These are phyloP conservation scores for Halocaridina rubra DNA, from an alignment of 2,888 invertebrate species.

Conservation along the genomic window DNA sequence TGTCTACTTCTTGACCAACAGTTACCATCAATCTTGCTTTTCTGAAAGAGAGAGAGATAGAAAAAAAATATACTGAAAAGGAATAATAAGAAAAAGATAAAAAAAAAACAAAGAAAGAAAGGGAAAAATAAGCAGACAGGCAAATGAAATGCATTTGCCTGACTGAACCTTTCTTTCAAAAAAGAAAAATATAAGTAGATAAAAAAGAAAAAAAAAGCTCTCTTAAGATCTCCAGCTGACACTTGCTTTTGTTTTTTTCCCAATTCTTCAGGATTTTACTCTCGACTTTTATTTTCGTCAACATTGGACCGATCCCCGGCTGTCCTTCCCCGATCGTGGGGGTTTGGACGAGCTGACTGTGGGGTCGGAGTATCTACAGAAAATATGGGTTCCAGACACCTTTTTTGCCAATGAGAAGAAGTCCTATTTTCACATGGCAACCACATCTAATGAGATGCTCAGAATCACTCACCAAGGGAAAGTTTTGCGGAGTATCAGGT, in stretches of 20 bases:
- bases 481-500: constrained; percentile 96
- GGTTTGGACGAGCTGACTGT: constrained; percentile 92
- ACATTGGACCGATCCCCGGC: constrained; percentile 96
- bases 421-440: constrained; percentile 99
- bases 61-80: too few species aligned
- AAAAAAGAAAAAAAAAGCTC: background rate
- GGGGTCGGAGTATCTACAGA: constrained; percentile 94
- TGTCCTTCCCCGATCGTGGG: constrained; percentile 90
- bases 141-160: constrained; percentile 22
- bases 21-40: constrained; percentile 51
- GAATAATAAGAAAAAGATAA: too few species aligned
- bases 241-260: constrained; percentile 59
- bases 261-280: constrained; percentile 84
- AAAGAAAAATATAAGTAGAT: too few species aligned
- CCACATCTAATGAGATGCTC: constrained; percentile 99
- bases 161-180: too few species aligned
- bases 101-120: constrained; percentile 20
- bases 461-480: constrained; percentile 95
- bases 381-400: constrained; percentile 99
- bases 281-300: constrained; percentile 99
- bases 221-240: constrained; percentile 43
- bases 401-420: constrained; percentile 99
- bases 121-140: constrained; percentile 26
- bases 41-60: constrained; percentile 20
- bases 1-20: constrained; percentile 60